Base-by-base conservation (phyloP, 2,888 invertebrate species). In the Archaeoteleia sp. region DNA sequence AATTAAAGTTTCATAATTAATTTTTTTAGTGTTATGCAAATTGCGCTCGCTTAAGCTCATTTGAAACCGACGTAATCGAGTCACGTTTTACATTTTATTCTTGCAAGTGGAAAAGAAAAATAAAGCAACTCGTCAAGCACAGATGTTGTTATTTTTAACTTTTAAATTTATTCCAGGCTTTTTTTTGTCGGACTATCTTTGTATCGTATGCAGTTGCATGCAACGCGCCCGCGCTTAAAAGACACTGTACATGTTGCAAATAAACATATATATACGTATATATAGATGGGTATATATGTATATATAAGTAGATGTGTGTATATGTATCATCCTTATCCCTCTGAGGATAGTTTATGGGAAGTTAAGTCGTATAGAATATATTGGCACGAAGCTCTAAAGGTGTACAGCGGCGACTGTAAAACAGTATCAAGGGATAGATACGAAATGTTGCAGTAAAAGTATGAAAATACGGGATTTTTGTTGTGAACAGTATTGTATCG, bases 281-380 rank as follows among this genome's bases (percentile, higher is more conserved):
- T 34, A 34, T 10, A 34, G n/a, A n/a, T n/a, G n/a, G n/a, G n/a
- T n/a, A n/a, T n/a, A n/a, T n/a, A n/a, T n/a, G n/a, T n/a, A n/a
- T n/a, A n/a, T n/a, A n/a, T n/a, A n/a, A n/a, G n/a, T 34, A 6
- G 2, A 34, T 10, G 12, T 34, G 6, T 34, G 12, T 10, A 10
- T 9, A 20, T 43, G 34, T 54, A 40, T 34, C 40, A 46, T 29
- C 46, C 25, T 53, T 46, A 62, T 57, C 37, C 51, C 46, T 40
- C 29, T 55, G 45, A 29, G 42, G 37, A 53, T 53, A 34, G 60
- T 67, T 66, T 61, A 67, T 46, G 54, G 43, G 27, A 55, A 55
- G 61, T 55, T 55, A 60, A 67, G 58, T 48, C 42, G 48, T 17
- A 32, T n/a, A 7, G 49, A 37, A 53, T 39, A 29, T 23, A 45